Evolutionary conservation across 2,113 vertebrate species (phyloP).

Genomic region (Potamarius usumacintae): DNA sequence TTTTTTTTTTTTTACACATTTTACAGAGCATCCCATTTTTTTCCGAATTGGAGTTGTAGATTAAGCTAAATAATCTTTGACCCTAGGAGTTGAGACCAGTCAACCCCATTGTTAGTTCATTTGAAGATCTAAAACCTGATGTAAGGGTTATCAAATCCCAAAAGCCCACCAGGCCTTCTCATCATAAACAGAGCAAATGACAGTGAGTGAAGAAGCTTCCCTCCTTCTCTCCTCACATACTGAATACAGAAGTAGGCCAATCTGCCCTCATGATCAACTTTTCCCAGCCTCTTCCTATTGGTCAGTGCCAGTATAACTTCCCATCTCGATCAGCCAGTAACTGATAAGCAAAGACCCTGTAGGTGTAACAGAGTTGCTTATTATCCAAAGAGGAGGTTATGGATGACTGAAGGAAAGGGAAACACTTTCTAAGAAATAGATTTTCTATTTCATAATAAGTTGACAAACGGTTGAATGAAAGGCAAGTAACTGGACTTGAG

Average conservation of each 20-base stretch:
- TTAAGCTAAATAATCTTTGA: no score
- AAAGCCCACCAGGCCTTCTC: not conserved
- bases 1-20: no score
- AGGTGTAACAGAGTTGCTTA: not conserved
- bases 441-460: not conserved
- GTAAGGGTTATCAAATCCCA: not conserved
- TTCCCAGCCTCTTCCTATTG: constrained; percentile 44
- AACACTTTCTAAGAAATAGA: not conserved
- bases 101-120: not conserved
- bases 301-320: not conserved
- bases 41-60: no score
- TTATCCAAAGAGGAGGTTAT: not conserved
- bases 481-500: not conserved
- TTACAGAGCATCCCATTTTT: no score
- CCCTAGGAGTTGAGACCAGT: not conserved
- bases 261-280: constrained; percentile 51
- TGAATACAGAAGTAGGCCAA: constrained; percentile 52
- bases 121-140: constrained; percentile 2
- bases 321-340: constrained; percentile 39
- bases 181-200: constrained; percentile 14
- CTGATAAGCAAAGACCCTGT: not conserved
- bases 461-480: not conserved
- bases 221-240: constrained; percentile 34
- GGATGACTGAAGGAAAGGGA: not conserved
- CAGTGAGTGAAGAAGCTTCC: constrained; percentile 21